Evolutionary conservation across 2,888 invertebrate genomes (phyloP).

Genomic region (Odontomyia ornata): DNA sequence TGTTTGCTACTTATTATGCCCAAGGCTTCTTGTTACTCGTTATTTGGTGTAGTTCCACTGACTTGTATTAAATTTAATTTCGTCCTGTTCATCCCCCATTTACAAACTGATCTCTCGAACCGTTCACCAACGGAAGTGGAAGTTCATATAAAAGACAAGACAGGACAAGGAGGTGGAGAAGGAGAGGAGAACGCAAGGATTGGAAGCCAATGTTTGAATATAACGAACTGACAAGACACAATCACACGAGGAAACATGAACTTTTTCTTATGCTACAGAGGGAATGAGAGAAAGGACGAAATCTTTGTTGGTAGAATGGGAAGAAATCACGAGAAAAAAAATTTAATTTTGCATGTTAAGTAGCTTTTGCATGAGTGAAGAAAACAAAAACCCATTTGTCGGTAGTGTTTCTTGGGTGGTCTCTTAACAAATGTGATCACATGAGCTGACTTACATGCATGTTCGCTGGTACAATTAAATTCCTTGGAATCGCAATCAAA

Average conservation of each 20-base stretch:
- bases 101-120: neutral
- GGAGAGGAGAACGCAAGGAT: neutral
- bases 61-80: conserved; percentile 49
- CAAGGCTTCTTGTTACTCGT: conserved; percentile 45
- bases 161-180: neutral
- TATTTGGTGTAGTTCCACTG: conserved; percentile 45
- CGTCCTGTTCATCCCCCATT: conserved; percentile 3
- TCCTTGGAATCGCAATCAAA: conserved; percentile 63
- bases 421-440: conserved; percentile 33
- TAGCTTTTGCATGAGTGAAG: conserved; percentile 30
- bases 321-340: conserved; percentile 34
- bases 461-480: conserved; percentile 64
- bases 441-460: conserved; percentile 14
- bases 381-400: conserved; percentile 38
- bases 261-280: neutral
- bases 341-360: conserved; percentile 50
- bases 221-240: conserved; percentile 30
- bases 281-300: neutral
- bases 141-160: neutral
- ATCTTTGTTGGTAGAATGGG: conserved; percentile 20
- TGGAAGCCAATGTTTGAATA: conserved; percentile 23
- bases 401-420: neutral
- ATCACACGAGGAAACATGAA: conserved; percentile 28
- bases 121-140: neutral
- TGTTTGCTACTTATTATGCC: conserved; percentile 47